A percentile compares a stretch with the other conserved stretches of the same genome.
These are phyloP conservation scores for Muscicapa striata DNA, from an alignment of 2,797 vertebrate genomes.

Conservation along the genomic window DNA sequence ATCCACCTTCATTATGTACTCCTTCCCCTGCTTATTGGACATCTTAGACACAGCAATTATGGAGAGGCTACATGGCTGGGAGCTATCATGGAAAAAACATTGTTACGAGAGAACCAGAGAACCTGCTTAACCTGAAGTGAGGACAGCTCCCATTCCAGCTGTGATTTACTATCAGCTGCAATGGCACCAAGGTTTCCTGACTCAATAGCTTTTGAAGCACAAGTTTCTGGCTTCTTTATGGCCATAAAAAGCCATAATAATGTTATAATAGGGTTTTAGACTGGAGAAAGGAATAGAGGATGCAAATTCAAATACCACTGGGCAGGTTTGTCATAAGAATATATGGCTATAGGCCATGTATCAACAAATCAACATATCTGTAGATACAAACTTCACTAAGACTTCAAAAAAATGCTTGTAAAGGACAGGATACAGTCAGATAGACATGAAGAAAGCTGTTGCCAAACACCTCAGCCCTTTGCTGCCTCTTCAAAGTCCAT, in stretches of 20 bases:
- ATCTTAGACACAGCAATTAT: neutral
- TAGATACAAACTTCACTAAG: neutral
- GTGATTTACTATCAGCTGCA: constrained; percentile 1
- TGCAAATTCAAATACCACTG: neutral
- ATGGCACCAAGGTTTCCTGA: neutral
- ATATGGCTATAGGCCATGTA: neutral
- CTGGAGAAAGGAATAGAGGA: neutral
- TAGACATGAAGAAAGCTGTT: neutral
- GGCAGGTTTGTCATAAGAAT: neutral
- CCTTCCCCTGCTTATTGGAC: neutral
- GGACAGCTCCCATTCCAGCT: neutral
- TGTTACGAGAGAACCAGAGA: neutral
- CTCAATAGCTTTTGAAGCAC: neutral
- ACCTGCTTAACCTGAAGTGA: constrained; percentile 7
- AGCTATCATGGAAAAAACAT: neutral
- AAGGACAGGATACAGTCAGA: neutral
- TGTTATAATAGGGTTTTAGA: neutral
- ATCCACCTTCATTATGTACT: neutral
- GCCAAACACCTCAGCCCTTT: neutral
- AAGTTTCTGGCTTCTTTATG: neutral
- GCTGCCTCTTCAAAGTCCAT: neutral
- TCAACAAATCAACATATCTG: constrained; percentile 11
- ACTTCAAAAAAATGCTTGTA: neutral
- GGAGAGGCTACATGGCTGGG: neutral
- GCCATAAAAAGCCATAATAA: neutral